phyloP scores from a whole-genome alignment of 1,140 invertebrate species.

The Apocrypta bakeri region DNA sequence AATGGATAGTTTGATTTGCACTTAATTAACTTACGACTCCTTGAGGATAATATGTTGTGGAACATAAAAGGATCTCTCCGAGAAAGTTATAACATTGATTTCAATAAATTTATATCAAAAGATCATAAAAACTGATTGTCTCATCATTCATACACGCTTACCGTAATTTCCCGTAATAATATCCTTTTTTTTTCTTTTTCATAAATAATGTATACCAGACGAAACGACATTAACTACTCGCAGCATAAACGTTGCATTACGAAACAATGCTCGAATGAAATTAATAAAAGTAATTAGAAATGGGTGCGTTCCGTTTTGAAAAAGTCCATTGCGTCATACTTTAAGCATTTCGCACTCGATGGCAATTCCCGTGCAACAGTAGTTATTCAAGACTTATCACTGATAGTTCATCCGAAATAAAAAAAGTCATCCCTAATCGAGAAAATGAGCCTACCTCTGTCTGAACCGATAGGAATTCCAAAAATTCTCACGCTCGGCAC shows the following conservation, averaged over 20 bases:
- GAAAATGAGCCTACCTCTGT: too few species aligned
- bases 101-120: slow-evolving; percentile 65
- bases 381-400: too few species aligned
- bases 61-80: slow-evolving; percentile 45
- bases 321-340: neutral
- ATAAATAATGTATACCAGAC: too few species aligned
- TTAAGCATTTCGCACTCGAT: neutral
- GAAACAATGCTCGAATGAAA: neutral
- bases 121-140: neutral
- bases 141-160: neutral
- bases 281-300: slow-evolving; percentile 1
- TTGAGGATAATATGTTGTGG: slow-evolving; percentile 33
- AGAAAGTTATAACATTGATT: slow-evolving; percentile 51
- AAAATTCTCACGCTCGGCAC: neutral
- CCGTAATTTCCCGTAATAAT: neutral
- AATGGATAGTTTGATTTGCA: slow-evolving; percentile 7
- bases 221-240: too few species aligned
- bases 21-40: slow-evolving; percentile 15
- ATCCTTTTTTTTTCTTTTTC: too few species aligned
- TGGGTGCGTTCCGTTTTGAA: neutral
- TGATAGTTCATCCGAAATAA: too few species aligned
- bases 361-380: neutral
- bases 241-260: neutral
- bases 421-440: too few species aligned
- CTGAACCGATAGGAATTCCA: neutral